These are phyloP conservation scores for Gymnosoma rotundatum DNA, from an alignment of 2,888 invertebrate genomes.

Conservation along the genomic window DNA sequence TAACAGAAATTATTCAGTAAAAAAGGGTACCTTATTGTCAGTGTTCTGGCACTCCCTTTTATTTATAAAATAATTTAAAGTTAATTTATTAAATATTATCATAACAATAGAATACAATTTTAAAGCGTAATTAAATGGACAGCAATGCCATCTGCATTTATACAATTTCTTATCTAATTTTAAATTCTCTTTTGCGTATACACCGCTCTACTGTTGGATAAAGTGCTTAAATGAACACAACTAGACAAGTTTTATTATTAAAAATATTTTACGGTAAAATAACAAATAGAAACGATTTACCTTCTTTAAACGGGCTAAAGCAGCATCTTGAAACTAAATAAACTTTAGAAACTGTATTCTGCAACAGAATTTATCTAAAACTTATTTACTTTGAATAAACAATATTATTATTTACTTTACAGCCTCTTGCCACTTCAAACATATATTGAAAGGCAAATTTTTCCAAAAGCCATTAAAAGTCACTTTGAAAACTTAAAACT, in stretches of 20 bases:
- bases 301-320: neutral
- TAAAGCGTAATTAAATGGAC: too few relatives aligned
- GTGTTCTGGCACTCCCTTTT: too few relatives aligned
- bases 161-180: too few relatives aligned
- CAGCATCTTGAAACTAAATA: slow-evolving; percentile 23
- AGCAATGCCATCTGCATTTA: too few relatives aligned
- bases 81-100: too few relatives aligned
- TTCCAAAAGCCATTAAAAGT: slow-evolving; percentile 80
- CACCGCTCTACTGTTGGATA: too few relatives aligned
- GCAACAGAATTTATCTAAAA: slow-evolving; percentile 14
- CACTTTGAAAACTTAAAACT: slow-evolving; percentile 76
- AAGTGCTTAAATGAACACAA: too few relatives aligned
- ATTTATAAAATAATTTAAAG: too few relatives aligned
- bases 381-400: slow-evolving; percentile 17
- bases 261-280: neutral
- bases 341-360: slow-evolving; percentile 32
- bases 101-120: too few relatives aligned
- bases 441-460: slow-evolving; percentile 72
- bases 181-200: too few relatives aligned
- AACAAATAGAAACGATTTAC: neutral
- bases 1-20: too few relatives aligned
- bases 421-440: slow-evolving; percentile 13
- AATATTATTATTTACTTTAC: neutral
- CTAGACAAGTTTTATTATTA: neutral
- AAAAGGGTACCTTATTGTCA: too few relatives aligned